A percentile compares a stretch with the other conserved stretches of the same genome.
These are phyloP conservation scores for Corydoras maculifer DNA, from an alignment of 2,113 vertebrate genomes.

Conservation along the genomic window DNA sequence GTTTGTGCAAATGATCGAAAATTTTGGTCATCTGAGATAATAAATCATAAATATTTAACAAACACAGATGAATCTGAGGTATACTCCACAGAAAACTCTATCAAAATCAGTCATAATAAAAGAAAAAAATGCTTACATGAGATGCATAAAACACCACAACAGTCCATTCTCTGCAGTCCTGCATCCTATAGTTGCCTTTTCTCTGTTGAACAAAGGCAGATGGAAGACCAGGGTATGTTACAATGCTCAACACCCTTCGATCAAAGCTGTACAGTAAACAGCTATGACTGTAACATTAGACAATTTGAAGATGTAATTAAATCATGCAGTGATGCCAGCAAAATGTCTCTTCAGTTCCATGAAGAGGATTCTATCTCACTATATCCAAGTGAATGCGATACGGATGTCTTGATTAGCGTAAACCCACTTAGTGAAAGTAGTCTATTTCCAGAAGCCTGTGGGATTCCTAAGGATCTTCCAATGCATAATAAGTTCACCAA, in stretches of 20 bases:
- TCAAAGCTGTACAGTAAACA: neutral
- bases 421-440: slow-evolving; percentile 35
- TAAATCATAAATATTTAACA: slow-evolving; percentile 41
- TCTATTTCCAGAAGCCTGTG: slow-evolving; percentile 32
- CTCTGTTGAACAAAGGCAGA: slow-evolving; percentile 20
- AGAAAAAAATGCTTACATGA: slow-evolving; percentile 14
- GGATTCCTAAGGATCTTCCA: slow-evolving; percentile 68
- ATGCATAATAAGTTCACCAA: slow-evolving; percentile 85
- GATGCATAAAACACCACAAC: slow-evolving; percentile 6
- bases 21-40: slow-evolving; percentile 43
- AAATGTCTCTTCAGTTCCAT: slow-evolving; percentile 47
- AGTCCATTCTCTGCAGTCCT: slow-evolving; percentile 6
- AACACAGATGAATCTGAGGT: slow-evolving; percentile 31
- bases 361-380: slow-evolving; percentile 60
- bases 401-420: slow-evolving; percentile 69
- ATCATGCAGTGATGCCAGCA: slow-evolving; percentile 32
- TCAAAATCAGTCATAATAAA: slow-evolving; percentile 21
- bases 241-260: slow-evolving; percentile 5
- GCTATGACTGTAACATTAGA: slow-evolving; percentile 16
- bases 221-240: slow-evolving; percentile 14
- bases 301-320: slow-evolving; percentile 21
- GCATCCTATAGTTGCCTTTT: slow-evolving; percentile 17
- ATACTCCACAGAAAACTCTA: slow-evolving; percentile 25
- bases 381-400: slow-evolving; percentile 73
- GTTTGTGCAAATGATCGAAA: slow-evolving; percentile 24